Base-by-base conservation (phyloP, 2,797 vertebrate species). In the Acipenser transmontanus region DNA sequence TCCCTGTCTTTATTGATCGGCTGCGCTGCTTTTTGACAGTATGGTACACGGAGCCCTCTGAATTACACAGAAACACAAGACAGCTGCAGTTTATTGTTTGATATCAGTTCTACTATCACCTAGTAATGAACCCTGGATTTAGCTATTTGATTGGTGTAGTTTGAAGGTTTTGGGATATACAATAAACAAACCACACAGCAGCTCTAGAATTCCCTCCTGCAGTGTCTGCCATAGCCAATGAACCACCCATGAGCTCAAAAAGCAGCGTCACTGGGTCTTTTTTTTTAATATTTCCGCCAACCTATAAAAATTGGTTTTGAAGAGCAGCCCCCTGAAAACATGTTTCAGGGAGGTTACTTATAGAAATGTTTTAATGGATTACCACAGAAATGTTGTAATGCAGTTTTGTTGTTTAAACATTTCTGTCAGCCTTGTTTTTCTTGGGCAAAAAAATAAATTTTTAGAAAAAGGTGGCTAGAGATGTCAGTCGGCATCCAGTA, bases 361-460 rank as follows among this genome's bases (percentile, higher is more conserved):
- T 34, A 10, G 11, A 52, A 62, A 67, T 62, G 52, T 54, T 67
- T 61, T 52, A 67, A 62, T 67, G 59, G 66, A 51, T 51, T 20
- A 47, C 20, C 8, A 34, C 50, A 10, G 50, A 54, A 50, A 62
- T 62, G 50, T 47, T 8, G 20, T 10, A 49, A 47, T n/a, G 9
- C 12, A 57, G 9, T 57, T 11, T 57, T 11, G 54, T 57, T 57
- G 54, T 57, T 57, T 5, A 13, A n/a, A n/a, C 12, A 57, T 57
- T 57, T 13, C 12, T 12, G 12, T 57, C 54, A 57, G 4, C 54
- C 12, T 11, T 57, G 9, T 13, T 57, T 13, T 11, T 12, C 13
- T 57, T 57, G 12, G 12, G 54, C 54, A 57, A 13, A 57, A 57
- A n/a, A 11, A 57, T 57, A 57, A 57, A 12, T 57, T 7, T 7